Evolutionary conservation across 2,113 vertebrate genomes (phyloP), one percentile per base, ranked within the genome.

Genomic region (Dascyllus trimaculatus): DNA sequence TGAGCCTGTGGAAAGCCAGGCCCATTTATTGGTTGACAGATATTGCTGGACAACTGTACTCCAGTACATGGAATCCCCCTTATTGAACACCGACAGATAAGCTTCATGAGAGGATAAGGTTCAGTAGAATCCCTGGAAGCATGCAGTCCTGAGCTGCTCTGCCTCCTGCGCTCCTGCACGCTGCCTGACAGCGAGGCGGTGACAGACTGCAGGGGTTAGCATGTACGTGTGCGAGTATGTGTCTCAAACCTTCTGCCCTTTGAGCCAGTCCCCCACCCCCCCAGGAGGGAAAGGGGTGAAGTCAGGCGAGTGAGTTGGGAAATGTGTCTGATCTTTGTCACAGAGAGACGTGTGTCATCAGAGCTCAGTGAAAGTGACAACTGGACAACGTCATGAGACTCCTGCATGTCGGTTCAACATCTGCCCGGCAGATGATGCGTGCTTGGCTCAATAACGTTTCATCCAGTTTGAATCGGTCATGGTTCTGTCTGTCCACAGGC

Each of bases 321-420:
- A 90, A 91, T 68, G 62, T 29, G 85, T 89, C 80, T 92, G 87
- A 85, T 89, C 86, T 91, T 85, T 91, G 85, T 73, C 75, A 88
- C 85, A 80, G 65, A 85, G 64, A 82, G 48, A 77, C 71, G 49
- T 82, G 74, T 81, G 79, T 76, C 57, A 52, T 56, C 18, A 38
- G 49, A 7, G 21, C 26, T 63, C n/a, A 5, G 74, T 24, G 53
- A 72, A 71, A 82, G 49, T 45, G 80, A n/a, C 51, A 71, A 62
- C 46, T 0, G 49, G 24, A 19, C 60, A 52, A 49, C 1, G 8
- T 25, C 57, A 87, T 4, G 32, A 75, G 46, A 61, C 1, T 3
- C 40, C 57, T 57, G 22, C 69, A 43, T 53, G 49, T 17, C n/a
- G 32, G 15, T 52, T 21, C 35, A 58, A 29, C 58, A 53, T 49